phyloP scores from a whole-genome alignment of 2,888 invertebrate species.

The Tenthredo mesomela region DNA sequence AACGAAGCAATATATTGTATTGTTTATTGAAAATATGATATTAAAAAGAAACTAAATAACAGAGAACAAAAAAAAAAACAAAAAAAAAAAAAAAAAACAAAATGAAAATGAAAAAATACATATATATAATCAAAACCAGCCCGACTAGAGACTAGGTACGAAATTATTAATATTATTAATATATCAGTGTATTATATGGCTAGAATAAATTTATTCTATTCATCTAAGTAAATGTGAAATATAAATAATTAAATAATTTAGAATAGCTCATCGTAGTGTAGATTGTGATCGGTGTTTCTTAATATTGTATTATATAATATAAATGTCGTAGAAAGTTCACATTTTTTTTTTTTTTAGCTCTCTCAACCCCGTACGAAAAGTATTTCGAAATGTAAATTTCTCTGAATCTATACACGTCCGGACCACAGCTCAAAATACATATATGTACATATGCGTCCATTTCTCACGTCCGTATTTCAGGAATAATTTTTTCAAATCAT shows the following conservation, averaged over 20 bases:
- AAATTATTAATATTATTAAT: slow-evolving; percentile 76
- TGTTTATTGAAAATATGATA: slow-evolving; percentile 54
- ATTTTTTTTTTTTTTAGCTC: slow-evolving; percentile 59
- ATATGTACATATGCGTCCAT: too few species aligned
- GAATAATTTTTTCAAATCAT: slow-evolving; percentile 1
- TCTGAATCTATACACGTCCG: not conserved
- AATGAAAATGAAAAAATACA: slow-evolving; percentile 40
- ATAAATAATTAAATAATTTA: slow-evolving; percentile 41
- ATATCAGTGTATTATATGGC: slow-evolving; percentile 76
- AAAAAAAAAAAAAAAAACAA: slow-evolving; percentile 46
- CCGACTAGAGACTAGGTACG: slow-evolving; percentile 77
- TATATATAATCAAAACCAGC: slow-evolving; percentile 76
- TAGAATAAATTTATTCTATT: slow-evolving; percentile 74
- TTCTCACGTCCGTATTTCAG: not conserved
- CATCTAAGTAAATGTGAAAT: slow-evolving; percentile 51
- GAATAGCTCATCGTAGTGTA: slow-evolving; percentile 62
- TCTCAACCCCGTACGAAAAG: not conserved
- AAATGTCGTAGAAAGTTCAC: slow-evolving; percentile 75
- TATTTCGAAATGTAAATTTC: not conserved
- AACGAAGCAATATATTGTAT: slow-evolving; percentile 47
- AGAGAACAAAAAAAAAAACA: slow-evolving; percentile 51
- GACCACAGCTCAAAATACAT: not conserved
- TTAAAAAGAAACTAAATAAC: not conserved
- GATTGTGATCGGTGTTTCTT: slow-evolving; percentile 77
- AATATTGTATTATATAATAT: slow-evolving; percentile 76